Percentiles rank a stretch among this genome's conserved stretches.
Evolutionary conservation across 2,888 invertebrate species (phyloP).

Genomic region (Amiota minor): DNA sequence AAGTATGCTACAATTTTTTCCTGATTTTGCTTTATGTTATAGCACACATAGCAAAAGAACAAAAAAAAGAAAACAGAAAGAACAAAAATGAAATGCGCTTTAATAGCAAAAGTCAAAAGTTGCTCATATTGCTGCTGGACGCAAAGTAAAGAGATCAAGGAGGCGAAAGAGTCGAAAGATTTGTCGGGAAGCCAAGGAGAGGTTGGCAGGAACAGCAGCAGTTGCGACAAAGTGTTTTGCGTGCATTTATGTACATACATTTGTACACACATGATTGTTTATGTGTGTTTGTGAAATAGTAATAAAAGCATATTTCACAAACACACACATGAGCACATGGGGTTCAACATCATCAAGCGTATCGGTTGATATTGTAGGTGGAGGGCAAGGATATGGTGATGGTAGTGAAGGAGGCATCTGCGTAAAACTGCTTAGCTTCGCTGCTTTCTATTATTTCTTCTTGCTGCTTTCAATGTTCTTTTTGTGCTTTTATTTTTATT

Average conservation of each 20-base stretch:
- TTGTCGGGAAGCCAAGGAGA: constrained; percentile 31
- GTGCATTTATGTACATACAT: not conserved
- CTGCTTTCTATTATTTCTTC: constrained; percentile 23
- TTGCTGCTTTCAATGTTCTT: constrained; percentile 23
- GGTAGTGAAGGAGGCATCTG: not conserved
- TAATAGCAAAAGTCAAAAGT: constrained; percentile 62
- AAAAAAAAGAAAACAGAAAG: not conserved
- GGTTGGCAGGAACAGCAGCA: constrained; percentile 36
- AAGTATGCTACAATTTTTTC: constrained; percentile 7
- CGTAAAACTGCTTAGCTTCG: constrained; percentile 64
- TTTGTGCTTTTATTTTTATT: constrained; percentile 28
- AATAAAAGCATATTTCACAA: constrained; percentile 68
- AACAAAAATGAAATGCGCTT: constrained; percentile 41
- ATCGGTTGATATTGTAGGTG: constrained; percentile 31
- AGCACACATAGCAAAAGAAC: not conserved
- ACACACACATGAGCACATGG: constrained; percentile 57
- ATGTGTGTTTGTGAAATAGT: constrained; percentile 57
- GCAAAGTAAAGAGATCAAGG: constrained; percentile 31
- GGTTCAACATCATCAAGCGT: constrained; percentile 38
- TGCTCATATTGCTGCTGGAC: constrained; percentile 7
- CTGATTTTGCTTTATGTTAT: constrained; percentile 5
- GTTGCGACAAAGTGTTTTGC: constrained; percentile 35
- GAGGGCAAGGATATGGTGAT: too few species aligned
- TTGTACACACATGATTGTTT: not conserved
- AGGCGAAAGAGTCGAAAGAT: constrained; percentile 36